Evolutionary conservation across 2,888 invertebrate species (phyloP), one percentile per base, ranked within the genome.

Genomic region (Euzetes globulus): DNA sequence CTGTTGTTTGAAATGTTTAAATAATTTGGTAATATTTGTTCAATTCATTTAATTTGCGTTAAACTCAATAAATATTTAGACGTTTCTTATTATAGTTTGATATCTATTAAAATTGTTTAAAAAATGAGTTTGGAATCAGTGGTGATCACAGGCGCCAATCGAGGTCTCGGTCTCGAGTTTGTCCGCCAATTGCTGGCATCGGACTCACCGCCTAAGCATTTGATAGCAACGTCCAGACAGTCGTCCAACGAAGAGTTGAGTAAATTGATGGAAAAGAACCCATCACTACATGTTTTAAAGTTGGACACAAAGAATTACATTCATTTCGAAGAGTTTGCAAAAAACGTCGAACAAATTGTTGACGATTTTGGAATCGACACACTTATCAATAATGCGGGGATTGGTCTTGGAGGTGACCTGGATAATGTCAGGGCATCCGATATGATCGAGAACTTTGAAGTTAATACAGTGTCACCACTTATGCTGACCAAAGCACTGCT

Each of bases 141-240:
- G 79, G 84, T 95, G 80, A 89, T 95, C 79, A 95, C 94, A 55
- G 95, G 94, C 58, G 91, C 91, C 77, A 94, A 93, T 83, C 87
- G 94, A 65, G 95, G 95, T 13, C 85, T 95, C 74, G 95, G 95
- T 60, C 85, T 94, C 74, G 93, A 94, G 77, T 85, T 95, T 80
- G 88, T 94, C 52, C 90, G 89, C 83, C 86, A 88, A 80, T 72
- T 78, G 13, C 37, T 79, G 9, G 55, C 19, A 37, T 71, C 75
- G 79, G 83, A 79, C 37, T 58, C 84, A 80, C 86, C 88, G 72
- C 86, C 88, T 72, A 88, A 90, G 78, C 86, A 88, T 83, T 85
- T 85, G 80, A 83, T 94, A 79, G 89, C 94, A 80, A 92, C 92
- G 73, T 91, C 93, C 80, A 92, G 91, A 84, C 88, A 94, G 79